phyloP scores from a whole-genome alignment of 2,797 vertebrate genomes.

The Garrulus glandarius region DNA sequence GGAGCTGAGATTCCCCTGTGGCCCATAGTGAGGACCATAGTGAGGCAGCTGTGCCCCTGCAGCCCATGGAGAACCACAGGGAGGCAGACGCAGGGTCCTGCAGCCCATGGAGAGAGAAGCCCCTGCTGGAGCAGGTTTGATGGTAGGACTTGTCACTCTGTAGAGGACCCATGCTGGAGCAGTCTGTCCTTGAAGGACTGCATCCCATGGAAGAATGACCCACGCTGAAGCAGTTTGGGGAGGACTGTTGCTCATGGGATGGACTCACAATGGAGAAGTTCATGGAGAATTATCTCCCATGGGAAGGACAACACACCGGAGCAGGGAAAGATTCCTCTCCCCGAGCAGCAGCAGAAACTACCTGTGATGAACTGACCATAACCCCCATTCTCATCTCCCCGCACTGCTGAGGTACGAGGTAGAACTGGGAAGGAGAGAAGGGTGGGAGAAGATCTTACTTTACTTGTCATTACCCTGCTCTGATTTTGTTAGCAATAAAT shows the following conservation, averaged over 20 bases:
- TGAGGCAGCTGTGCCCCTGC: not conserved
- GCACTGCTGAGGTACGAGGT: accelerated
- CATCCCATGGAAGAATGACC: not conserved
- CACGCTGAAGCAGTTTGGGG: not conserved
- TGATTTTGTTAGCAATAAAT: not conserved
- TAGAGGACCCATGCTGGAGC: not conserved
- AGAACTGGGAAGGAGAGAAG: not conserved
- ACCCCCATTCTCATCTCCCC: not conserved
- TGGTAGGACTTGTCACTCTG: not conserved
- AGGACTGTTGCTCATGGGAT: not conserved
- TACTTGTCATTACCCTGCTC: not conserved
- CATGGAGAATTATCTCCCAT: not conserved
- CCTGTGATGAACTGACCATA: not conserved
- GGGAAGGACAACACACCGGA: not conserved
- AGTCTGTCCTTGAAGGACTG: not conserved
- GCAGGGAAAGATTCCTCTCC: not conserved
- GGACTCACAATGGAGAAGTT: not conserved
- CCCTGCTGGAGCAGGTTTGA: not conserved
- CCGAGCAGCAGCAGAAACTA: not conserved
- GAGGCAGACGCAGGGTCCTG: accelerated
- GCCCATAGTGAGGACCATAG: accelerated
- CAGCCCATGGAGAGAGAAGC: accelerated
- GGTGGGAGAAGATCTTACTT: not conserved
- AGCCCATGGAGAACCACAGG: no score
- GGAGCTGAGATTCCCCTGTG: not conserved